These are phyloP conservation scores for Epinephelus awoara DNA, from an alignment of 2,797 vertebrate species.

Conservation along the genomic window DNA sequence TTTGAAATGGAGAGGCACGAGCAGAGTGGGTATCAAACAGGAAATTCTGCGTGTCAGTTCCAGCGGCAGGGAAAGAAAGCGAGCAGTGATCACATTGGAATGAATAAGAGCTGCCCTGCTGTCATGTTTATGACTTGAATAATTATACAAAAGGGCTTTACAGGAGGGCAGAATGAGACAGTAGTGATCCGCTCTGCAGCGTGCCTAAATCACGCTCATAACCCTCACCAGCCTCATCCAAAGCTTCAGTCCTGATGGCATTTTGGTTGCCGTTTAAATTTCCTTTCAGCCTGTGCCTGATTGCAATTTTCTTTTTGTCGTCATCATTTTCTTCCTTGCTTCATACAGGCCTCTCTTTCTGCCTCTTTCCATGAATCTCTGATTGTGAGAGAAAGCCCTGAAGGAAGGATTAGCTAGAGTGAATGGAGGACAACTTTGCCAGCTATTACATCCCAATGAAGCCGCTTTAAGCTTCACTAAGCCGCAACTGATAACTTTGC, in stretches of 20 bases:
- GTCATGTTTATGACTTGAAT: slow-evolving; percentile 74
- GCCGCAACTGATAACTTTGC: slow-evolving; percentile 87
- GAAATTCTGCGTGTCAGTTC: slow-evolving; percentile 70
- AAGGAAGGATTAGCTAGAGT: slow-evolving; percentile 83
- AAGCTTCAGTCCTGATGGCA: slow-evolving; percentile 46
- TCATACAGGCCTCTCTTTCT: slow-evolving; percentile 60
- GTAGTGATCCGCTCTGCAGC: slow-evolving; percentile 55
- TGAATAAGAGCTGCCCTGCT: slow-evolving; percentile 61
- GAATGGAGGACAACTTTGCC: slow-evolving; percentile 85
- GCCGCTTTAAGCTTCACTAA: slow-evolving; percentile 86
- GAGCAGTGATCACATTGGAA: slow-evolving; percentile 56
- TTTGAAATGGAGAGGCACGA: slow-evolving; percentile 68
- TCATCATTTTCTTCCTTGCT: slow-evolving; percentile 64
- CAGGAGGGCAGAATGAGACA: slow-evolving; percentile 34
- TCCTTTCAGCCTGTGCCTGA: slow-evolving; percentile 71
- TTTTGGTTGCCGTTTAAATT: slow-evolving; percentile 64
- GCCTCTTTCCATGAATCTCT: slow-evolving; percentile 77
- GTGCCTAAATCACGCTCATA: slow-evolving; percentile 48
- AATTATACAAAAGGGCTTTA: slow-evolving; percentile 72
- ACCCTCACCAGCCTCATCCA: slow-evolving; percentile 55
- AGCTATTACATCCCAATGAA: slow-evolving; percentile 85
- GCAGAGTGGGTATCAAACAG: slow-evolving; percentile 66
- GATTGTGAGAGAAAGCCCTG: slow-evolving; percentile 80
- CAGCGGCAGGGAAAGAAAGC: slow-evolving; percentile 55
- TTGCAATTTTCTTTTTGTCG: slow-evolving; percentile 74